Percentiles rank a stretch among this genome's conserved stretches.
Evolutionary conservation across 2,888 invertebrate species (phyloP).

Genomic region (Pimpla rufipes): DNA sequence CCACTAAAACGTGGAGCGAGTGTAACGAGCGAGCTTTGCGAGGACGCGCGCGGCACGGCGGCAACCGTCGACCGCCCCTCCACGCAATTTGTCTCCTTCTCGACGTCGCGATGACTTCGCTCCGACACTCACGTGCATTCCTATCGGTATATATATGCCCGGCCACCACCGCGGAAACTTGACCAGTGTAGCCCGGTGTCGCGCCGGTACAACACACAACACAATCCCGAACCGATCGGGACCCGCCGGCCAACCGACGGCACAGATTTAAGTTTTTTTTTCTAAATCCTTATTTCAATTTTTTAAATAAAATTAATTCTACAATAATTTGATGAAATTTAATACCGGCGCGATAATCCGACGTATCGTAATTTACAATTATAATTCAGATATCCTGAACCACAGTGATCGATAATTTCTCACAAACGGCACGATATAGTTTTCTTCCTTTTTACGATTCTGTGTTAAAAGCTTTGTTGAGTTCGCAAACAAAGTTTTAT

Average conservation of each 20-base stretch:
- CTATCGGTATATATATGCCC: conserved; percentile 75
- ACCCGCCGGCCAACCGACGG: not conserved
- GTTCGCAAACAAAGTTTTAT: not conserved
- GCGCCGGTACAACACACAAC: conserved; percentile 48
- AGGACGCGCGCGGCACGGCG: conserved; percentile 13
- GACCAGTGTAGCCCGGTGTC: conserved; percentile 70
- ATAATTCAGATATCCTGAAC: no score
- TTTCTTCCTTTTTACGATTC: not conserved
- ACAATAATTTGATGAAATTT: not conserved
- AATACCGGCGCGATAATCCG: conserved; percentile 2
- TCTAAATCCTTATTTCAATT: not conserved
- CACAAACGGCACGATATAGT: no score
- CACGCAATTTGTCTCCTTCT: conserved; percentile 48
- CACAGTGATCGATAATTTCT: not conserved
- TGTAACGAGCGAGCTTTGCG: conserved; percentile 20
- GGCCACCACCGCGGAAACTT: conserved; percentile 71
- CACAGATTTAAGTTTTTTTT: no score
- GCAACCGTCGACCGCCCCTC: conserved; percentile 38
- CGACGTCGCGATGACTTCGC: conserved; percentile 61
- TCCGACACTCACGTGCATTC: conserved; percentile 69
- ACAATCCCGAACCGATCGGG: not conserved
- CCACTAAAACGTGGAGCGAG: conserved; percentile 12
- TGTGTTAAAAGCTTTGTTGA: not conserved
- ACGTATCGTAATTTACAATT: conserved; percentile 4
- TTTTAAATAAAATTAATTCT: not conserved